Percentiles rank a stretch among this genome's conserved stretches.
Evolutionary conservation across 2,888 invertebrate species (phyloP).

Genomic region (Clanis bilineata): DNA sequence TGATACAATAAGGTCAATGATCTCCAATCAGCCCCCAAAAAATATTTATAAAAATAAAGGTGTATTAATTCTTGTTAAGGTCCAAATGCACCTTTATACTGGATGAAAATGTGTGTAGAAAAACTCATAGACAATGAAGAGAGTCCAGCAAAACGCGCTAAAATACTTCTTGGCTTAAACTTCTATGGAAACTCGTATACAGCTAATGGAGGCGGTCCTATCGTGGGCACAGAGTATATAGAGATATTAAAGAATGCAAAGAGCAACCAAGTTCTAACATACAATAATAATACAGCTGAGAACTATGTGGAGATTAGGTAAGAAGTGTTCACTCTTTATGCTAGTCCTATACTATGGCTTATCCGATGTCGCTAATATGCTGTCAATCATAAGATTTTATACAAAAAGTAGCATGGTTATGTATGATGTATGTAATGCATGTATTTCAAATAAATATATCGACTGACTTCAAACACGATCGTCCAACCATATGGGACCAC

Average conservation of each 20-base stretch:
- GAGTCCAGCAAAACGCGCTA: constrained; percentile 83
- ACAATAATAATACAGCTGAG: constrained; percentile 90
- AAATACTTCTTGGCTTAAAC: constrained; percentile 94
- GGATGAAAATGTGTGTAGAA: constrained; percentile 90
- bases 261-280: constrained; percentile 85
- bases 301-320: constrained; percentile 94
- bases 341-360: too few species aligned
- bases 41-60: too few species aligned
- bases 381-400: too few species aligned
- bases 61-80: constrained; percentile 71
- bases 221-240: constrained; percentile 90
- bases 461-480: too few species aligned
- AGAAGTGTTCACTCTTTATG: constrained; percentile 53
- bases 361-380: too few species aligned
- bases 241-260: constrained; percentile 88
- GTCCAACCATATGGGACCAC: too few species aligned
- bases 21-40: too few species aligned
- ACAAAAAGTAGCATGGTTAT: too few species aligned
- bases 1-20: too few species aligned
- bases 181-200: constrained; percentile 96
- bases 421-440: too few species aligned
- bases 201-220: constrained; percentile 90
- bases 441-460: too few species aligned
- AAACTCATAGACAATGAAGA: constrained; percentile 85
- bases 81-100: constrained; percentile 93